Evolutionary conservation across 2,113 vertebrate genomes (phyloP).

Genomic region (Dicrurus megarhynchus): DNA sequence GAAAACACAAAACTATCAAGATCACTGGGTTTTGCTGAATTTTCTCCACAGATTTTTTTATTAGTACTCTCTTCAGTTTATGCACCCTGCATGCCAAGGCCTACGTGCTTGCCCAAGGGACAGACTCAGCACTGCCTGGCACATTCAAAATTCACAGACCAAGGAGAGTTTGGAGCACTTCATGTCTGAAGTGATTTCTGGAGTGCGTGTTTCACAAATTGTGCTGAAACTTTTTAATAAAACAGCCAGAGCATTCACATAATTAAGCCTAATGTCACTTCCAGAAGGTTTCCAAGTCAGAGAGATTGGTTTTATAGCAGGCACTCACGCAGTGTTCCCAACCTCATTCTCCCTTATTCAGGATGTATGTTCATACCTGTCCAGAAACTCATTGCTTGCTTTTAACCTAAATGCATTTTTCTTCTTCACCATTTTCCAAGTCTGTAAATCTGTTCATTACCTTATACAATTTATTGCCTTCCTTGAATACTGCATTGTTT

Average conservation of each 20-base stretch:
- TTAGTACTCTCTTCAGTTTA: neutral
- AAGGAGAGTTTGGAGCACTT: neutral
- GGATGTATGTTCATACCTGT: neutral
- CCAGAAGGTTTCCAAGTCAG: neutral
- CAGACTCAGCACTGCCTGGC: neutral
- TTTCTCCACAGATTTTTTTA: neutral
- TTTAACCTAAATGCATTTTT: conserved; percentile 31
- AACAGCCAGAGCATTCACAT: neutral
- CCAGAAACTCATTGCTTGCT: conserved; percentile 9
- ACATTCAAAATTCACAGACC: neutral
- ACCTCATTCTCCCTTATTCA: neutral
- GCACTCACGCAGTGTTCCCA: neutral
- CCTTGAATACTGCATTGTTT: neutral
- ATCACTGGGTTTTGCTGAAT: neutral
- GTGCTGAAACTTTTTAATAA: neutral
- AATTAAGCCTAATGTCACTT: neutral
- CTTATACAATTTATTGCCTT: neutral
- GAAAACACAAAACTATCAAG: neutral
- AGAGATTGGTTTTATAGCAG: neutral
- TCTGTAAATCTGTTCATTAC: conserved; percentile 1
- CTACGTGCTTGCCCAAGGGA: neutral
- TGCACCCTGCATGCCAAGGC: neutral
- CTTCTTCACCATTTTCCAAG: neutral
- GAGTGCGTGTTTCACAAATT: neutral
- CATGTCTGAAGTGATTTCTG: neutral